phyloP scores from a whole-genome alignment of 2,888 invertebrate species.

The Ophion costatus region DNA sequence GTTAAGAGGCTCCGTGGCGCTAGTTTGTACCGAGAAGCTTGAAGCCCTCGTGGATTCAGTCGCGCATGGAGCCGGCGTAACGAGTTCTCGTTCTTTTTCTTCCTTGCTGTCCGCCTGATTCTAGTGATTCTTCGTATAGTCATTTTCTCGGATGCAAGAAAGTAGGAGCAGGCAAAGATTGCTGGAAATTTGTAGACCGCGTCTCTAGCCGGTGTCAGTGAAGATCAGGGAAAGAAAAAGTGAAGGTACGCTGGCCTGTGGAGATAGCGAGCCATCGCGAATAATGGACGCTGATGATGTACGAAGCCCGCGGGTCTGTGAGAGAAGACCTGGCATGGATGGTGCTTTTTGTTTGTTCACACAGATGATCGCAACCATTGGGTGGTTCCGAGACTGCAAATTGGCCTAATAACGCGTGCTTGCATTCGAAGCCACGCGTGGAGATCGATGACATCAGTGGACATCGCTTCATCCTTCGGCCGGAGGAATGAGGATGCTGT shows the following conservation, averaged over 20 bases:
- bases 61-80: slow-evolving; percentile 16
- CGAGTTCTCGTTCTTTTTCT: slow-evolving; percentile 31
- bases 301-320: not conserved
- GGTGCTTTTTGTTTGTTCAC: slow-evolving; percentile 8
- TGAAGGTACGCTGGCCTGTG: slow-evolving; percentile 2
- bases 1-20: slow-evolving; percentile 55
- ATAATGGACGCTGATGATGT: not conserved
- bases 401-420: slow-evolving; percentile 33
- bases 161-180: slow-evolving; percentile 39
- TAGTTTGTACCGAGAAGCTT: slow-evolving; percentile 8
- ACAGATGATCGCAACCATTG: slow-evolving; percentile 17
- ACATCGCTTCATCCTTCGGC: slow-evolving; percentile 37
- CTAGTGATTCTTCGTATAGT: slow-evolving; percentile 57
- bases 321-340: not conserved
- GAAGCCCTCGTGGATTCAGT: slow-evolving; percentile 1
- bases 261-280: slow-evolving; percentile 17
- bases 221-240: slow-evolving; percentile 20
- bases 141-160: slow-evolving; percentile 50
- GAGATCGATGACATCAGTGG: not conserved
- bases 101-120: slow-evolving; percentile 40
- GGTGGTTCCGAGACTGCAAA: slow-evolving; percentile 6
- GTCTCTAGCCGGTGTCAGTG: slow-evolving; percentile 1
- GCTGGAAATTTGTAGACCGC: slow-evolving; percentile 51
- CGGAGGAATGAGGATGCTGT: slow-evolving; percentile 75
- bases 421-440: slow-evolving; percentile 6